phyloP scores from a whole-genome alignment of 2,888 invertebrate species.

The Eupsilia transversa region DNA sequence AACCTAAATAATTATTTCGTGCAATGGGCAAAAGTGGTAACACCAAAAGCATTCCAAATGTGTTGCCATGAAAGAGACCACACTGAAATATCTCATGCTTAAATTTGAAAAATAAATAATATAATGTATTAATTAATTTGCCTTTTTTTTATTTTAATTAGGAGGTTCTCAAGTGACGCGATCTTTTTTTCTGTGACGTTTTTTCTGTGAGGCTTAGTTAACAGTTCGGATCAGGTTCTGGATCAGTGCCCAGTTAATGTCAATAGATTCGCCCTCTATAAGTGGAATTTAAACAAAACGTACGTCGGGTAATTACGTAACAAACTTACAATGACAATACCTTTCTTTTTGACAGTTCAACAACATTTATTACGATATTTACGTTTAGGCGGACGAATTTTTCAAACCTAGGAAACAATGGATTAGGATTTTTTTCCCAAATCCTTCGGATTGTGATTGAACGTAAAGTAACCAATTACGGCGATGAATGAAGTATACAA shows the following conservation, averaged over 20 bases:
- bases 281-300: too few relatives aligned
- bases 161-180: too few relatives aligned
- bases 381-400: not conserved
- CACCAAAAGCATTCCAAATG: not conserved
- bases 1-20: slow-evolving; percentile 31
- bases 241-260: not conserved
- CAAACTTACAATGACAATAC: not conserved
- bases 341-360: not conserved
- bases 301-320: not conserved
- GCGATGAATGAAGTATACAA: not conserved
- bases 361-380: not conserved
- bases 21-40: not conserved
- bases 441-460: too few relatives aligned
- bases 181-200: too few relatives aligned
- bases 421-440: not conserved
- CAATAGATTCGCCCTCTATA: too few relatives aligned
- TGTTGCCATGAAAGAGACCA: not conserved
- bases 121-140: not conserved
- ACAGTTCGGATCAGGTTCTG: not conserved
- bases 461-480: not conserved
- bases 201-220: too few relatives aligned
- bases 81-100: not conserved
- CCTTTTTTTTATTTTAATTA: too few relatives aligned
- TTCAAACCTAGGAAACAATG: not conserved
- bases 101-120: not conserved